Evolutionary conservation across 2,113 vertebrate species (phyloP).

Genomic region (Copsychus sechellarum): DNA sequence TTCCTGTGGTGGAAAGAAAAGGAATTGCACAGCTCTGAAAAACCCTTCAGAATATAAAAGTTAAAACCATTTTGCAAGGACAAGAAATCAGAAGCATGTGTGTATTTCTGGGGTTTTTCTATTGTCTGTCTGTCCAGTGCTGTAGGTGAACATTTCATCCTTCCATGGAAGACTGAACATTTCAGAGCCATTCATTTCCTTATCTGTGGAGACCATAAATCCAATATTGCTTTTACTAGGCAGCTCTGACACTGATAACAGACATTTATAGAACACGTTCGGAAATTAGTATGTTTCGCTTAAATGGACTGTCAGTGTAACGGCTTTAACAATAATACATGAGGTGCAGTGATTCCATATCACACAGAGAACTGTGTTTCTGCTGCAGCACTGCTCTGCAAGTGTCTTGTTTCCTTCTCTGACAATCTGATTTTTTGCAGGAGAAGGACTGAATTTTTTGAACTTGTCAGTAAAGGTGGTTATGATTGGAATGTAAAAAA

Average conservation of each 20-base stretch:
- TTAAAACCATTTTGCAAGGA: neutral
- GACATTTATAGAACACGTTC: constrained; percentile 63
- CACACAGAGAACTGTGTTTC: constrained; percentile 38
- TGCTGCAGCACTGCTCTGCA: constrained; percentile 31
- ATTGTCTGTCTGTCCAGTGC: neutral
- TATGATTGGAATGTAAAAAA: constrained; percentile 93
- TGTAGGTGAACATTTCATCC: constrained; percentile 11
- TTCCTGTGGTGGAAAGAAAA: neutral
- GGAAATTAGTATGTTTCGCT: constrained; percentile 72
- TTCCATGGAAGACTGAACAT: constrained; percentile 33
- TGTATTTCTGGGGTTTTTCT: neutral
- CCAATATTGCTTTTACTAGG: constrained; percentile 39
- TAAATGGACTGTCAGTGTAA: constrained; percentile 70
- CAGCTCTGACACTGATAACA: constrained; percentile 49
- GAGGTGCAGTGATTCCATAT: constrained; percentile 31
- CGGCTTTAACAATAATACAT: constrained; percentile 69
- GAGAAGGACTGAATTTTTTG: constrained; percentile 93
- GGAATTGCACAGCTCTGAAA: neutral
- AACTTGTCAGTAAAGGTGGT: constrained; percentile 91
- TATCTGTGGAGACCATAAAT: constrained; percentile 40
- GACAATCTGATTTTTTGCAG: constrained; percentile 75
- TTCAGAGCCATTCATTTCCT: constrained; percentile 41
- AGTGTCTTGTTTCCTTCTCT: constrained; percentile 43
- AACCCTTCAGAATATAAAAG: neutral
- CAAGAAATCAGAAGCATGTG: neutral